Evolutionary conservation across 2,888 invertebrate species (phyloP), one percentile per base, ranked within the genome.

Genomic region (Eristalis pertinax): DNA sequence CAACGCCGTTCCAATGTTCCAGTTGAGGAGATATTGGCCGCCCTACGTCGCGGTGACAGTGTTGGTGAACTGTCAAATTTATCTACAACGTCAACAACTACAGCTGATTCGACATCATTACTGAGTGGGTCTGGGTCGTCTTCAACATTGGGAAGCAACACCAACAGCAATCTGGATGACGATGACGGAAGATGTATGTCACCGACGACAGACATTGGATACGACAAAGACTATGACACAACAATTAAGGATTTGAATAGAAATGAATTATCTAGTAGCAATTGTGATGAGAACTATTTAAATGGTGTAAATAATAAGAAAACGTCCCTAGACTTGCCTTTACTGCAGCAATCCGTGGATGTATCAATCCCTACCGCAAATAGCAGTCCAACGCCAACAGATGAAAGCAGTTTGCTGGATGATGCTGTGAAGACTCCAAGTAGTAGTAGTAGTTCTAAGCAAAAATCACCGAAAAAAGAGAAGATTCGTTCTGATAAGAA

Each of bases 1-100:
- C 94, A 94, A 90, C 94, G 95, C 86, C 93, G 93, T 80, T 94
- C 95, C 91, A 92, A 92, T 90, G 94, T 94, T 91, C 94, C 94
- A 91, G 92, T 93, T 13, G 92, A 92, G 75, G 93, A 93, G 88
- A 92, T 93, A 24, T 89, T 93, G 43, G 92, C 92, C n/a, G 92
- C 93, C 4, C 90, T 93, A 22, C 92, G 93, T 83, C 91, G 92
- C 32, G 92, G 91, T 82, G 92, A 92, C 84, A 91, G 92, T 73
- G 91, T 91, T 82, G 90, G 91, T 50, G 91, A 90, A 19, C 89
- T 92, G 29, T 91, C 91, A 63, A 91, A 92, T 88, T 84, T 92
- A 76, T 90, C 82, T 24, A 67, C 87, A 70, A 73, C 81, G 35
- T 76, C 87, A 80, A 88, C 84, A 80, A 84, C 70, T 64, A 77